Base-by-base conservation (phyloP, 2,888 invertebrate genomes). In the Magallana nippona region DNA sequence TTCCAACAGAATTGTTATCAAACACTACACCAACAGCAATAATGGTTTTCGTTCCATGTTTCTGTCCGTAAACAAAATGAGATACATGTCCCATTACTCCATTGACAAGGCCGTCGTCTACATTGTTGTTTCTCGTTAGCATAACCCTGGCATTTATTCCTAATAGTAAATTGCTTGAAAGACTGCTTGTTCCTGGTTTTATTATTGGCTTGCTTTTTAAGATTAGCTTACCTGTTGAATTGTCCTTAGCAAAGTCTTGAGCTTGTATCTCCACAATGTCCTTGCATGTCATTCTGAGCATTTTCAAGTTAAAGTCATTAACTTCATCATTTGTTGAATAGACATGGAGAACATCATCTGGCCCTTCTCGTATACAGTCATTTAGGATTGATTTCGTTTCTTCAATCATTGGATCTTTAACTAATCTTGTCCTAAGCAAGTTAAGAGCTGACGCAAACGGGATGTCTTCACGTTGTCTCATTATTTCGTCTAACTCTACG, bases 301-400 rank as follows among this genome's bases (percentile, higher is more conserved):
- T 83, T 77, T n/a, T 83, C 78, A 80, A 17, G 58, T 86, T 84
- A 57, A 82, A 56, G n/a, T 17, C 79, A 62, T 86, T 78, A 1
- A 84, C 83, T 56, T 84, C 84, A 19, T 71, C 63, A 86, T 86
- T 86, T 22, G 84, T 84, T 55, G 86, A 56, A 77, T 57, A 86
- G 22, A 84, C 82, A 77, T 86, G 84, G 17, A 86, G 32, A 19
- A 56, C 79, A 82, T 82, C 62, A 62, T 60, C 63, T 44, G 78
- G 56, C 57, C n/a, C 78, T 27, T 77, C 86, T 19, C n/a, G 79
- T 32, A 71, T 27, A 71, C 71, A 71, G 3, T 71, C 44, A 44
- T 44, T 44, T 44, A 71, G 19, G 22, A 71, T 71, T n/a, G 10
- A 32, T 71, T 71, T 71, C 19, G 71, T 44, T 44, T 44, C 44